Evolutionary conservation across 2,888 invertebrate species (phyloP).

Genomic region (Papilio protenor): DNA sequence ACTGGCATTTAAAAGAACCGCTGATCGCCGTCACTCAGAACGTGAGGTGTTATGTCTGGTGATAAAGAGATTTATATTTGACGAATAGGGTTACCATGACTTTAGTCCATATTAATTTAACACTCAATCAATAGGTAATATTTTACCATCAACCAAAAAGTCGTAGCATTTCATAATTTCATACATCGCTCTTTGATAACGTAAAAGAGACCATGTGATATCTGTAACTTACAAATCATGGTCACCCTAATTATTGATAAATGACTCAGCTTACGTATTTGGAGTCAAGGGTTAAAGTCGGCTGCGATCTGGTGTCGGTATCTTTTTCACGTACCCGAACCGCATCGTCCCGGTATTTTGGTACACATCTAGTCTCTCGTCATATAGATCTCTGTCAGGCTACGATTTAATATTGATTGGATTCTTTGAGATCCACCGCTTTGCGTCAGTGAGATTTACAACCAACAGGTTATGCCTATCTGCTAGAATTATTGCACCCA

Average conservation of each 20-base stretch:
- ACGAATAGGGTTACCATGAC: slow-evolving; percentile 65
- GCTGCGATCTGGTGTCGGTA: slow-evolving; percentile 73
- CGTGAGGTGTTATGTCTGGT: slow-evolving; percentile 68
- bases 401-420: slow-evolving; percentile 79
- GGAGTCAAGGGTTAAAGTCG: slow-evolving; percentile 77
- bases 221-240: slow-evolving; percentile 50
- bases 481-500: slow-evolving; percentile 59
- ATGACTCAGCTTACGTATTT: slow-evolving; percentile 76
- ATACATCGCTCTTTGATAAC: too few relatives aligned
- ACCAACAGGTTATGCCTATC: slow-evolving; percentile 66
- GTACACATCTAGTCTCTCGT: slow-evolving; percentile 48
- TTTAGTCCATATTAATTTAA: slow-evolving; percentile 42
- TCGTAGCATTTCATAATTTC: neutral
- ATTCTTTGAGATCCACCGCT: slow-evolving; percentile 69
- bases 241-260: slow-evolving; percentile 75
- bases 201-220: slow-evolving; percentile 16
- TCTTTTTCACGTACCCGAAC: slow-evolving; percentile 68
- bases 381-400: slow-evolving; percentile 68
- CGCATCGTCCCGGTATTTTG: slow-evolving; percentile 63
- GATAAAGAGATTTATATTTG: slow-evolving; percentile 83
- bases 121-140: slow-evolving; percentile 8
- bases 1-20: slow-evolving; percentile 37
- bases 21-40: slow-evolving; percentile 73
- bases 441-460: slow-evolving; percentile 67
- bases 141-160: neutral